These are phyloP conservation scores for Acanthisitta chloris DNA, from an alignment of 2,113 vertebrate species.

Conservation along the genomic window DNA sequence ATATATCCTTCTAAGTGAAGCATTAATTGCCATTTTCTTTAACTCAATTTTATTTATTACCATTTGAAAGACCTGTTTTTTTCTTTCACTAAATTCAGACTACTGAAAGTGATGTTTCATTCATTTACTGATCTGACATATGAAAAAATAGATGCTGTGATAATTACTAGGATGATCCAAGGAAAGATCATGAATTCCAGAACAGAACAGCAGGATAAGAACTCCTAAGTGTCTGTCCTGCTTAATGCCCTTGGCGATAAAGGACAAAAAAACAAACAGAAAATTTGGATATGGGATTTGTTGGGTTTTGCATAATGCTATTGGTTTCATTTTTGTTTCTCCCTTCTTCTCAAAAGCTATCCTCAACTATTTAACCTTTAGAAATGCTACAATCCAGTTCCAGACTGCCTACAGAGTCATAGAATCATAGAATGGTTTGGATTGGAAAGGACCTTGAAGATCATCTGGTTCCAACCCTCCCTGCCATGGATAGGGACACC, in stretches of 20 bases:
- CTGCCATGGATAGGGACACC: neutral
- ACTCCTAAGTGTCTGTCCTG: neutral
- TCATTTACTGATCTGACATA: neutral
- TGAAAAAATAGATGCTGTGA: neutral
- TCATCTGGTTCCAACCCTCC: accelerated
- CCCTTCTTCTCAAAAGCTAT: neutral
- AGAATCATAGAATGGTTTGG: neutral
- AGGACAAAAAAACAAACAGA: neutral
- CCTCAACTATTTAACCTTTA: neutral
- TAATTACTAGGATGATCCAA: neutral
- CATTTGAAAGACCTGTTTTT: neutral
- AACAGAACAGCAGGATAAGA: neutral
- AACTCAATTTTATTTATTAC: neutral
- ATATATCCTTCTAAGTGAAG: neutral
- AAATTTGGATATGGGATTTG: neutral
- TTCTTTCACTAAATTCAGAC: neutral
- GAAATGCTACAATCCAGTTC: neutral
- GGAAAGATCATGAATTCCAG: neutral
- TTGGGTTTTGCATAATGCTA: neutral
- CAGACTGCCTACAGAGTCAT: neutral
- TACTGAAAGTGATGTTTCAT: neutral
- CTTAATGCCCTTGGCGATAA: neutral
- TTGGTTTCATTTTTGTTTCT: neutral
- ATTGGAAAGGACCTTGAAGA: neutral
- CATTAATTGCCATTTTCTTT: accelerated